Evolutionary conservation across 1,140 invertebrate genomes (phyloP).

Genomic region (Octopus sinensis): DNA sequence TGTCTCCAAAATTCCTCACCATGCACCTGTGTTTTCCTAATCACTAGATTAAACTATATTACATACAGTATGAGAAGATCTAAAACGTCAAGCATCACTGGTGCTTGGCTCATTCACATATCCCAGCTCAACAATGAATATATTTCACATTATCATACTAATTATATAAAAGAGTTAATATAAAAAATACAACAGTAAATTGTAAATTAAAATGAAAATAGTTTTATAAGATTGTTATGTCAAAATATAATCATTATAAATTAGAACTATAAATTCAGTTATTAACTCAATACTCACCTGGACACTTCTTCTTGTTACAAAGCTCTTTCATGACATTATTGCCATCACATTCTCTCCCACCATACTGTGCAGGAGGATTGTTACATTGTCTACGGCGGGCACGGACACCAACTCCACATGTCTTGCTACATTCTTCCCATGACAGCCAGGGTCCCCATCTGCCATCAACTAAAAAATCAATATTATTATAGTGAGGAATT

Average conservation of each 20-base stretch:
- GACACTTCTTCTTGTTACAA: conserved; percentile 31
- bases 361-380: conserved; percentile 51
- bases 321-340: conserved; percentile 26
- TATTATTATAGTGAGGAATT: background rate
- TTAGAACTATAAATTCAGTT: background rate
- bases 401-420: conserved; percentile 43
- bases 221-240: too few relatives aligned
- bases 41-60: too few relatives aligned
- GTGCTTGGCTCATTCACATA: too few relatives aligned
- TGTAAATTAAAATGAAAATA: too few relatives aligned
- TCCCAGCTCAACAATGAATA: too few relatives aligned
- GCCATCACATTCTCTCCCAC: conserved; percentile 41
- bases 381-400: conserved; percentile 39
- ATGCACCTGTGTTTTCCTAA: too few relatives aligned
- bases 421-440: conserved; percentile 38
- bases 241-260: background rate
- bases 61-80: too few relatives aligned
- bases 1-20: too few relatives aligned
- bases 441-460: conserved; percentile 42
- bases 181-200: too few relatives aligned
- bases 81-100: too few relatives aligned
- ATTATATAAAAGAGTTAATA: too few relatives aligned
- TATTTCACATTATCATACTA: too few relatives aligned
- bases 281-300: background rate
- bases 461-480: conserved; percentile 42